Evolutionary conservation across 2,797 vertebrate species (phyloP).

Genomic region (Catostomus latipinnis): DNA sequence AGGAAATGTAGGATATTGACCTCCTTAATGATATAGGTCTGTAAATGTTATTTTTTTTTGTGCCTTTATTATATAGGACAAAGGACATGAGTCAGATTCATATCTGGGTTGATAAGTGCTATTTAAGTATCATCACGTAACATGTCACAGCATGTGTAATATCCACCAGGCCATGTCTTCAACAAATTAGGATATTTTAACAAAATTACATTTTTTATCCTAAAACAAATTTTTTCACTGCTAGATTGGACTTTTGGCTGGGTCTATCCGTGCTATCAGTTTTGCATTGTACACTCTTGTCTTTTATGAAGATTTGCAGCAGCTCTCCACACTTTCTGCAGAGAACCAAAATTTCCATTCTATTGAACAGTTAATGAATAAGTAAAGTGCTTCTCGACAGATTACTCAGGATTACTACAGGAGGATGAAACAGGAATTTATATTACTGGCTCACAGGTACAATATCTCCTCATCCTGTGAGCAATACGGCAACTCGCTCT

Average conservation of each 20-base stretch:
- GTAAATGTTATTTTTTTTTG: too few relatives aligned
- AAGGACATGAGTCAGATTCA: too few relatives aligned
- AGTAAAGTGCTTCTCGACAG: conserved; percentile 66
- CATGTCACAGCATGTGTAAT: too few relatives aligned
- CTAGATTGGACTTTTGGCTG: conserved; percentile 2
- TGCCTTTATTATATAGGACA: too few relatives aligned
- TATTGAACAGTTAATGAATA: conserved; percentile 76
- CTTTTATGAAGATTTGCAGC: neutral
- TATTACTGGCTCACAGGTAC: conserved; percentile 63
- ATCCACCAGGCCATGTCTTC: too few relatives aligned
- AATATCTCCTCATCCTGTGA: conserved; percentile 54
- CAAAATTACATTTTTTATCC: neutral
- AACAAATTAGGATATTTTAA: neutral
- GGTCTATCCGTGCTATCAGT: neutral
- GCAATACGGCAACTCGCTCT: conserved; percentile 50
- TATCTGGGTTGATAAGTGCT: too few relatives aligned
- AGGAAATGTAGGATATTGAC: neutral
- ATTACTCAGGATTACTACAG: conserved; percentile 64
- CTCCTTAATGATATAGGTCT: too few relatives aligned
- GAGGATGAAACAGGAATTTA: conserved; percentile 59
- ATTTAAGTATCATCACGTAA: too few relatives aligned
- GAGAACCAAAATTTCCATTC: conserved; percentile 68
- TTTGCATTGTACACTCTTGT: neutral
- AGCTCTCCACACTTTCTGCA: conserved; percentile 34
- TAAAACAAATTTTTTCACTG: neutral